These are phyloP conservation scores for Rhabdornis inornatus DNA, from an alignment of 2,113 vertebrate genomes.

Conservation along the genomic window DNA sequence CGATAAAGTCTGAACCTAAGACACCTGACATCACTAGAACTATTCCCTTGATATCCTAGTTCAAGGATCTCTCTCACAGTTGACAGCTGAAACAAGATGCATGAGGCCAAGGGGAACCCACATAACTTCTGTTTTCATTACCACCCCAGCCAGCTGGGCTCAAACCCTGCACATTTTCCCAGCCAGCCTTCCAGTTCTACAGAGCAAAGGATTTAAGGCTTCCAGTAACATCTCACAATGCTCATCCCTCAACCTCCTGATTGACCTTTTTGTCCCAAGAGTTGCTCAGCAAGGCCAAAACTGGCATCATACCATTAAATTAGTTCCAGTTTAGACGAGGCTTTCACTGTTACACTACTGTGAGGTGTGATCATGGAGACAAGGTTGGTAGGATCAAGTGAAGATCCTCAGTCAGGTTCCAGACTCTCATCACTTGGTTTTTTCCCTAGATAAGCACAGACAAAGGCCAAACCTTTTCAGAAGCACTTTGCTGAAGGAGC, in stretches of 20 bases:
- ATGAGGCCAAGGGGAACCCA: neutral
- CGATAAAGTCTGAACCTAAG: neutral
- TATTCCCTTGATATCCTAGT: neutral
- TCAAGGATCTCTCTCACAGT: neutral
- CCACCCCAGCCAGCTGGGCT: neutral
- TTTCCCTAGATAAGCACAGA: neutral
- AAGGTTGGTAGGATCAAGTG: neutral
- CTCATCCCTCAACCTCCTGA: neutral
- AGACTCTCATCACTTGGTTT: neutral
- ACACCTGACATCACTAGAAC: neutral
- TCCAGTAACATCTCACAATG: neutral
- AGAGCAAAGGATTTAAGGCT: neutral
- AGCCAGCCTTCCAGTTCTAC: neutral
- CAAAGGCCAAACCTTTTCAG: neutral
- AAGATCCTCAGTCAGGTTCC: neutral
- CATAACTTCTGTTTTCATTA: neutral
- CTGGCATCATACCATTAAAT: neutral
- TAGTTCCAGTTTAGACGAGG: neutral
- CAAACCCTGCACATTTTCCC: neutral
- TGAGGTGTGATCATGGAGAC: neutral
- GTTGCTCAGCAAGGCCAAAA: neutral
- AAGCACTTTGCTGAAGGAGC: neutral
- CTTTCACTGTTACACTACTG: neutral
- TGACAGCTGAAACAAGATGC: neutral
- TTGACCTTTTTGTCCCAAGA: neutral